These are phyloP conservation scores for Acanthopleura granulata DNA, from an alignment of 2,888 invertebrate species.

Conservation along the genomic window DNA sequence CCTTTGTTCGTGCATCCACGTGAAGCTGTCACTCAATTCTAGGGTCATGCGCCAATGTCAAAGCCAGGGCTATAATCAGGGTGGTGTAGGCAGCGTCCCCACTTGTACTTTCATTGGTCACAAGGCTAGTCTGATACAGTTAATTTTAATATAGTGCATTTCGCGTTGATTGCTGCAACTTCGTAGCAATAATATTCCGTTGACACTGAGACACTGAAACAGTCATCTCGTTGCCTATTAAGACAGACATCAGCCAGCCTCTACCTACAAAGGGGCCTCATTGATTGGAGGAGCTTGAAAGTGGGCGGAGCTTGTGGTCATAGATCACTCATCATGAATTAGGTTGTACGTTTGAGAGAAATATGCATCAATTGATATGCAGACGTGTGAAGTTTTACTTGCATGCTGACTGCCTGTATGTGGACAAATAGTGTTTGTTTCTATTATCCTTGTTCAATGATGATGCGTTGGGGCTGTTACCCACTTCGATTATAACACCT, in stretches of 20 bases:
- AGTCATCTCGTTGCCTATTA: neutral
- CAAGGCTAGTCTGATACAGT: no score
- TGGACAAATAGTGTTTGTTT: constrained; percentile 14
- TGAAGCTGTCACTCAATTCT: no score
- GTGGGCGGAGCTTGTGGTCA: constrained; percentile 8
- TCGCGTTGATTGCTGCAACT: no score
- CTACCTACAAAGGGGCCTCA: neutral
- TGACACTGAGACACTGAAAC: no score
- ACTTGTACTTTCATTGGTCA: no score
- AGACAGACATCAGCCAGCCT: neutral
- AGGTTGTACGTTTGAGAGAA: constrained; percentile 13
- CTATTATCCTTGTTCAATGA: constrained; percentile 14
- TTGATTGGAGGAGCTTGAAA: constrained; percentile 6
- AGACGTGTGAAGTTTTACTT: constrained; percentile 18
- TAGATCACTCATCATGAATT: constrained; percentile 9
- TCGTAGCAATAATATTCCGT: no score
- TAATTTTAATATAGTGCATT: no score
- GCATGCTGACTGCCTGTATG: constrained; percentile 2
- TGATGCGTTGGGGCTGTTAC: neutral
- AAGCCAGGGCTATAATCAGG: no score
- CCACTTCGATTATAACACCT: constrained; percentile 8
- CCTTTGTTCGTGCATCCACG: no score
- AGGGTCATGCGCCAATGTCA: no score
- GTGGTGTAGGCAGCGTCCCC: no score
- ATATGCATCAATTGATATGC: constrained; percentile 20